phyloP scores from a whole-genome alignment of 2,888 invertebrate genomes.

The Parelbella ahira region DNA sequence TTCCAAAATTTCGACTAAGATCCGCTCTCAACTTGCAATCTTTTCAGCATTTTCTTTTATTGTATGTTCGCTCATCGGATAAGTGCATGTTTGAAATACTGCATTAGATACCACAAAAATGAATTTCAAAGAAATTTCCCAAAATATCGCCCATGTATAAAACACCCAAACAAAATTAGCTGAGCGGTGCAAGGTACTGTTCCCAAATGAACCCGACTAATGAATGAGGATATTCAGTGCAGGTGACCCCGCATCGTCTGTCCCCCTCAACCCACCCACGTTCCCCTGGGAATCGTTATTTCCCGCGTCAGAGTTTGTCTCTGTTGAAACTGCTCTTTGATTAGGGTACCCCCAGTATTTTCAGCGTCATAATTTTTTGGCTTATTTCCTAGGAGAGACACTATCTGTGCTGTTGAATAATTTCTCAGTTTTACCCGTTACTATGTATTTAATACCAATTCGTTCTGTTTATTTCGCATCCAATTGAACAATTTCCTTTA shows the following conservation, averaged over 20 bases:
- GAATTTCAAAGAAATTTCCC: no score
- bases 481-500: no score
- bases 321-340: slow-evolving; percentile 7
- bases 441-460: slow-evolving; percentile 3
- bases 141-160: no score
- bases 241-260: slow-evolving; percentile 1
- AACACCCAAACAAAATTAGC: not conserved
- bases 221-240: slow-evolving; percentile 6
- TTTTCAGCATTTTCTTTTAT: no score
- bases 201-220: slow-evolving; percentile 1
- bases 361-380: slow-evolving; percentile 12
- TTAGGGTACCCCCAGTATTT: slow-evolving; percentile 6
- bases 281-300: slow-evolving; percentile 3
- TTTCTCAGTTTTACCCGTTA: not conserved
- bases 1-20: no score
- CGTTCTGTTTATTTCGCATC: no score
- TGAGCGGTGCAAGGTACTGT: not conserved
- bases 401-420: slow-evolving; percentile 10
- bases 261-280: not conserved
- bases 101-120: no score
- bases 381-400: slow-evolving; percentile 9
- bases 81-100: no score
- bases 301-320: not conserved
- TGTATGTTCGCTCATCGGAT: no score
- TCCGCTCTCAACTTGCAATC: no score